Percentiles rank a stretch among this genome's conserved stretches.
Evolutionary conservation across 2,888 invertebrate genomes (phyloP).

Genomic region (Volucella inflata): DNA sequence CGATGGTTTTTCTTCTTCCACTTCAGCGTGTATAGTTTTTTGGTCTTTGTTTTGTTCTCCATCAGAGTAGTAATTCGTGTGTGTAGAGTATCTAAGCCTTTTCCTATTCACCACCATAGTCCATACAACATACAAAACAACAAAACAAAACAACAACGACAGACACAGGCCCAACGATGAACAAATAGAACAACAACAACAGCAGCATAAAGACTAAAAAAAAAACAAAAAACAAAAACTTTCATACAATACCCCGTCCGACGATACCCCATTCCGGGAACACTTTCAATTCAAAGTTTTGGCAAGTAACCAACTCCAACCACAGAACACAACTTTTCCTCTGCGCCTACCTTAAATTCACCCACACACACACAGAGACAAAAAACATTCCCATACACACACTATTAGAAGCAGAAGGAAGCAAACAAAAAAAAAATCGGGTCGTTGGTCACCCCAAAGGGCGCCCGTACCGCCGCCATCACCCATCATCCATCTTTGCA

Average conservation of each 20-base stretch:
- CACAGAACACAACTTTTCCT: conserved; percentile 64
- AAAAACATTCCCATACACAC: conserved; percentile 38
- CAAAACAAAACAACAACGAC: conserved; percentile 57
- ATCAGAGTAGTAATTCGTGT: conserved; percentile 59
- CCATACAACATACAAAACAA: conserved; percentile 7
- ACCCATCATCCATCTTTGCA: conserved; percentile 71
- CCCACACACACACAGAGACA: conserved; percentile 23
- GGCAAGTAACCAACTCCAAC: conserved; percentile 75
- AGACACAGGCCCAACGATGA: conserved; percentile 12
- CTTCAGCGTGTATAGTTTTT: conserved; percentile 64
- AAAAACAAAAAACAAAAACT: conserved; percentile 62
- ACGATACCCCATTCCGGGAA: conserved; percentile 50
- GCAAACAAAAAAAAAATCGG: conserved; percentile 24
- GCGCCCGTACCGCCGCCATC: conserved; percentile 55
- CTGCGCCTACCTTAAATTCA: conserved; percentile 68
- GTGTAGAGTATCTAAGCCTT: conserved; percentile 69
- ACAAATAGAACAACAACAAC: conserved; percentile 16
- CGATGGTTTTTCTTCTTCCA: conserved; percentile 38
- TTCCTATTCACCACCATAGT: conserved; percentile 68
- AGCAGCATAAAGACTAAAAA: conserved; percentile 16
- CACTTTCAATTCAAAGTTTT: conserved; percentile 76
- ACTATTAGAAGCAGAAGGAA: background rate
- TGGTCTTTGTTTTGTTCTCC: conserved; percentile 65
- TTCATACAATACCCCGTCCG: conserved; percentile 55
- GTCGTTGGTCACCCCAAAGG: conserved; percentile 71